These are phyloP conservation scores for Amphipyra berbera DNA, from an alignment of 2,888 invertebrate species.

Conservation along the genomic window DNA sequence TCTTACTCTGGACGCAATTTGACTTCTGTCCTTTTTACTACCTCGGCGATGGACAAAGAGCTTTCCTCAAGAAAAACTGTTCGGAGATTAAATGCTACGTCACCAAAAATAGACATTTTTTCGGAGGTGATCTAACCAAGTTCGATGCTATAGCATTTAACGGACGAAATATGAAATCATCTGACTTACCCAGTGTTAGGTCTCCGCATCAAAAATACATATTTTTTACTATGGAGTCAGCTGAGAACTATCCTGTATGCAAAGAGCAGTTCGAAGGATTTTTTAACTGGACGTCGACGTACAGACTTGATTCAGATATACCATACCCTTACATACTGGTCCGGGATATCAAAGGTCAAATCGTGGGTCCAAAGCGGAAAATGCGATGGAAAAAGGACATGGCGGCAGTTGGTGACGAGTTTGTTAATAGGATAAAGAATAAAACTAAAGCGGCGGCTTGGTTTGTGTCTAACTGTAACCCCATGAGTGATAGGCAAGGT, in stretches of 20 bases:
- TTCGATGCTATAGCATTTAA: conserved; percentile 82
- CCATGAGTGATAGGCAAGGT: conserved; percentile 69
- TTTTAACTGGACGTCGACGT: conserved; percentile 85
- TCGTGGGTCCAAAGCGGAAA: conserved; percentile 73
- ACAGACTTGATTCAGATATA: conserved; percentile 82
- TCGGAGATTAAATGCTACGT: conserved; percentile 78
- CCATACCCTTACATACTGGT: conserved; percentile 76
- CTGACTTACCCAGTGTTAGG: conserved; percentile 68
- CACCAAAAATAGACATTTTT: conserved; percentile 64
- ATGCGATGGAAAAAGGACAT: conserved; percentile 62
- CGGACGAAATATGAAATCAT: conserved; percentile 68
- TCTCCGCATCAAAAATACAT: conserved; percentile 79
- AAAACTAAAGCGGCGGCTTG: conserved; percentile 82
- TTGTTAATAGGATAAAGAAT: conserved; percentile 65
- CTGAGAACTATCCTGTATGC: conserved; percentile 79
- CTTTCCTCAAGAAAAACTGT: conserved; percentile 78
- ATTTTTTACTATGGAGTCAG: conserved; percentile 81
- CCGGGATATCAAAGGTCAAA: conserved; percentile 66
- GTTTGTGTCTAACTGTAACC: conserved; percentile 81
- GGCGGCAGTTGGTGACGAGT: conserved; percentile 71
- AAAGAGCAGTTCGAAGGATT: conserved; percentile 70
- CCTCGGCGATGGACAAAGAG: conserved; percentile 72
- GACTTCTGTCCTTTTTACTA: conserved; percentile 74
- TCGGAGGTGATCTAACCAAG: conserved; percentile 65
- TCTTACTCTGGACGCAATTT: conserved; percentile 76